Percentiles rank a stretch among this genome's conserved stretches.
phyloP scores from a whole-genome alignment of 2,113 vertebrate species.

The Salvelinus namaycush region DNA sequence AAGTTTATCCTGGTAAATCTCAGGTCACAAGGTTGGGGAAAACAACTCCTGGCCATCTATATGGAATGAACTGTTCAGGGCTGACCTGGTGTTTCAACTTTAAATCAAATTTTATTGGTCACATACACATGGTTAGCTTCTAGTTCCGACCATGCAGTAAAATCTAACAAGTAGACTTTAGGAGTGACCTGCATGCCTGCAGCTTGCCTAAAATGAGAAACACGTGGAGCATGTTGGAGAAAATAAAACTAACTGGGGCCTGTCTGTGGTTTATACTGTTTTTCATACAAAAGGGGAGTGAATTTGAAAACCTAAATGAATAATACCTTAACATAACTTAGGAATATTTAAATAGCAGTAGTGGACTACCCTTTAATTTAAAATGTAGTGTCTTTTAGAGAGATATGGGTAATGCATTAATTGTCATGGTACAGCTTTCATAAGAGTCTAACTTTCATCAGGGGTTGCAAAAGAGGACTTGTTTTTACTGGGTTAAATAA shows the following conservation, averaged over 20 bases:
- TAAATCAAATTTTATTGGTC: too few relatives aligned
- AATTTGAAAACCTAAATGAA: background rate
- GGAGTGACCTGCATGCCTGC: conserved; percentile 6
- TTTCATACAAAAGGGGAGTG: background rate
- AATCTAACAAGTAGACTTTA: too few relatives aligned
- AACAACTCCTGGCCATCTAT: too few relatives aligned
- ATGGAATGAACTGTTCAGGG: too few relatives aligned
- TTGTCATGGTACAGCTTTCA: background rate
- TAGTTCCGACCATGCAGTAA: too few relatives aligned
- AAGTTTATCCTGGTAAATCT: too few relatives aligned
- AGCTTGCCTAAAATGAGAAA: background rate
- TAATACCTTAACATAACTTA: background rate
- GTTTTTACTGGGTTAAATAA: background rate
- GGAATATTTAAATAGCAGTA: too few relatives aligned
- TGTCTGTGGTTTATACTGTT: background rate
- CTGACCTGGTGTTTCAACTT: too few relatives aligned
- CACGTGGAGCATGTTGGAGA: background rate
- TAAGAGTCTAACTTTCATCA: background rate
- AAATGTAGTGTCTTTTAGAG: background rate
- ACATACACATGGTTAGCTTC: too few relatives aligned
- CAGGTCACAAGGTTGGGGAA: too few relatives aligned
- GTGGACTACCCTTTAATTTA: too few relatives aligned
- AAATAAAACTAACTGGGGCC: background rate
- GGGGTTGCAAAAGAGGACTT: background rate
- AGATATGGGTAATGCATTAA: background rate